These are phyloP conservation scores for Lypha dubia DNA, from an alignment of 2,888 invertebrate genomes.

Conservation along the genomic window DNA sequence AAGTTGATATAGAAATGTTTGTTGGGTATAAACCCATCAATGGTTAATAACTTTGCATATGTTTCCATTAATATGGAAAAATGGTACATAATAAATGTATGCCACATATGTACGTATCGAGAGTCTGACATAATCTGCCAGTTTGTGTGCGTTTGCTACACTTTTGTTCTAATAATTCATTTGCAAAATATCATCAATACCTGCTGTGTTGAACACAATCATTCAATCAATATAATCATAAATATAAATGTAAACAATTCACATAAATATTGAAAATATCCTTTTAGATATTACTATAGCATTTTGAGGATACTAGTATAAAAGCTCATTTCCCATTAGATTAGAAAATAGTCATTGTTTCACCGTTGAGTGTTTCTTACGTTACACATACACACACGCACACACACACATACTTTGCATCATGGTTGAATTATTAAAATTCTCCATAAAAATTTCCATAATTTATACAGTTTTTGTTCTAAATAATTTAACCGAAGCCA, in stretches of 20 bases:
- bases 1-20: background rate
- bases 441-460: conserved; percentile 74
- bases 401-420: background rate
- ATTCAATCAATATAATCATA: conserved; percentile 73
- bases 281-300: conserved; percentile 28
- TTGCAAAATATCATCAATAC: conserved; percentile 43
- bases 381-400: no score
- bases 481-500: conserved; percentile 73
- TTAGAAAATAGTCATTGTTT: conserved; percentile 43
- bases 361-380: conserved; percentile 30
- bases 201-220: conserved; percentile 67
- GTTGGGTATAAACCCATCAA: background rate
- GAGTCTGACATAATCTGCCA: background rate
- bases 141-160: background rate
- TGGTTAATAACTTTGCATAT: background rate
- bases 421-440: conserved; percentile 63
- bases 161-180: conserved; percentile 5
- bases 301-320: conserved; percentile 44
- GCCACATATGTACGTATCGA: background rate
- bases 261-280: conserved; percentile 19
- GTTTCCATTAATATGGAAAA: background rate
- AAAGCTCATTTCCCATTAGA: conserved; percentile 58
- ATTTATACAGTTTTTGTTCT: conserved; percentile 70
- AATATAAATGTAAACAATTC: conserved; percentile 65
- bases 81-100: background rate